Conservation (phyloP, 1,140 invertebrate genomes). For the Arion vulgaris region DNA sequence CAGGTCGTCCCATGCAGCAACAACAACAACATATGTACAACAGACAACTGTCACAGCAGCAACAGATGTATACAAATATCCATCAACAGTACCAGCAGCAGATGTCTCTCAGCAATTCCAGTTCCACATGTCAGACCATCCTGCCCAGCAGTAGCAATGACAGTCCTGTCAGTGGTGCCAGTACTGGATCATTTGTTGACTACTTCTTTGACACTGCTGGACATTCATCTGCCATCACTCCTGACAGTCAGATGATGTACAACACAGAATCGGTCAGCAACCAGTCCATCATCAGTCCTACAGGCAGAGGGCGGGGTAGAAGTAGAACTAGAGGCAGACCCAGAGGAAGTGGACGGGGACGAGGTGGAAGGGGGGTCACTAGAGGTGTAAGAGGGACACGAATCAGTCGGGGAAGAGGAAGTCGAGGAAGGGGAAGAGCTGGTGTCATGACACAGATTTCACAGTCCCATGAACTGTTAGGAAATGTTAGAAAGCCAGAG, state of each 20-base stretch:
- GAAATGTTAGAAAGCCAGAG: slow-evolving; percentile 1
- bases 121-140: not conserved
- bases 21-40: slow-evolving; percentile 25
- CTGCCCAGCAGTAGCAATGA: not conserved
- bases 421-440: slow-evolving; percentile 20
- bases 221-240: slow-evolving; percentile 14
- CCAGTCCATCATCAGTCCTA: not conserved
- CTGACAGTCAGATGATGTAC: not conserved
- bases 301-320: slow-evolving; percentile 25
- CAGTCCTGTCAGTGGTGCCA: not conserved
- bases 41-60: slow-evolving; percentile 5
- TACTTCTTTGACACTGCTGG: slow-evolving; percentile 28
- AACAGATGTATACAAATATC: slow-evolving; percentile 11
- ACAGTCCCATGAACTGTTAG: not conserved
- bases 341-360: slow-evolving; percentile 36
- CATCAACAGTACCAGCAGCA: slow-evolving; percentile 5
- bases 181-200: slow-evolving; percentile 30
- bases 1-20: not conserved
- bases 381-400: slow-evolving; percentile 24
- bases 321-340: slow-evolving; percentile 31
- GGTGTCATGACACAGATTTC: not conserved
- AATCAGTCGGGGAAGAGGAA: slow-evolving; percentile 4
- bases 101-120: not conserved
- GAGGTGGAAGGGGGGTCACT: slow-evolving; percentile 13
- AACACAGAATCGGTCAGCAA: not conserved